Evolutionary conservation across 1,140 invertebrate genomes (phyloP).

Genomic region (Apis mellifera): DNA sequence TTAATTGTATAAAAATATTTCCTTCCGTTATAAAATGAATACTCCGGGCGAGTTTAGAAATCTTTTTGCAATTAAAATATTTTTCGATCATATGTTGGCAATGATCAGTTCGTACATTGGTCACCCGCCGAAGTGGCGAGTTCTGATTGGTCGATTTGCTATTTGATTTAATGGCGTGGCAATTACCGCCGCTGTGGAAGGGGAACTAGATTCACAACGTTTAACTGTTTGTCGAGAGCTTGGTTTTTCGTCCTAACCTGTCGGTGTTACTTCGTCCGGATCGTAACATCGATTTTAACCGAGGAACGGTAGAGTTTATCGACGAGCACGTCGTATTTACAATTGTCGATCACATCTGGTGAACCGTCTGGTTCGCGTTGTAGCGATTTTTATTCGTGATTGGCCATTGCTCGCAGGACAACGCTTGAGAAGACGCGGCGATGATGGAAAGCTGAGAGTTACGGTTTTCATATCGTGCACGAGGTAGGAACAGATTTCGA

Average conservation of each 20-base stretch:
- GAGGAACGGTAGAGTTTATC: too few species aligned
- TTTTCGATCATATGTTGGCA: neutral
- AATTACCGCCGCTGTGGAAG: neutral
- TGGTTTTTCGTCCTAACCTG: constrained; percentile 29
- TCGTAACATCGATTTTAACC: constrained; percentile 15
- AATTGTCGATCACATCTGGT: neutral
- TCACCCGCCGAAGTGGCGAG: constrained; percentile 21
- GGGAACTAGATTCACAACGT: neutral
- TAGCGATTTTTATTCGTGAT: constrained; percentile 3
- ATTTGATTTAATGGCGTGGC: constrained; percentile 18
- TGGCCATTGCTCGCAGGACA: neutral
- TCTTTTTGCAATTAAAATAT: neutral
- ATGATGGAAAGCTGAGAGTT: constrained; percentile 70
- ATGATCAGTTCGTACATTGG: neutral
- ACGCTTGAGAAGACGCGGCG: constrained; percentile 31
- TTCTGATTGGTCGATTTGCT: neutral
- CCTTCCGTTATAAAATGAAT: neutral
- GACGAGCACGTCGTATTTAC: neutral
- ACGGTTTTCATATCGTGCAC: constrained; percentile 36
- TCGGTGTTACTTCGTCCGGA: constrained; percentile 4
- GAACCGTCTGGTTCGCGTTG: constrained; percentile 15
- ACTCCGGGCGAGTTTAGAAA: too few species aligned
- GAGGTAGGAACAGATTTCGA: constrained; percentile 51
- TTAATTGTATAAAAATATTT: neutral
- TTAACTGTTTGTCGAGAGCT: neutral